These are phyloP conservation scores for Anoplolepis gracilipes DNA, from an alignment of 1,140 invertebrate genomes.

Conservation along the genomic window DNA sequence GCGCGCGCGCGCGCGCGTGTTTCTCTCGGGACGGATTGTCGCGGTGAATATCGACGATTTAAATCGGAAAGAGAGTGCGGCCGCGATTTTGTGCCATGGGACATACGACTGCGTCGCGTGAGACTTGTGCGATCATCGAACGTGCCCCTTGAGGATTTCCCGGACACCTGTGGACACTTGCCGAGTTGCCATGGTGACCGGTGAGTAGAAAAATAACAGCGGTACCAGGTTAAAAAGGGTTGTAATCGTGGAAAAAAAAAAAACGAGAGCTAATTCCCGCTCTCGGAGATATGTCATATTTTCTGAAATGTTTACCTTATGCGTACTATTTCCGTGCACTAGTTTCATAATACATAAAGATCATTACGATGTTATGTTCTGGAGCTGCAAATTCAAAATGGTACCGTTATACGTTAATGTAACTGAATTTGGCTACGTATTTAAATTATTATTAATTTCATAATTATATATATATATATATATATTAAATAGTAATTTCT, in stretches of 20 bases:
- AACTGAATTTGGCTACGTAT: slow-evolving; percentile 30
- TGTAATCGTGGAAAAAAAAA: neutral
- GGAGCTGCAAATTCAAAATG: slow-evolving; percentile 15
- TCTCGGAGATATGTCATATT: neutral
- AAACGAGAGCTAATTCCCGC: neutral
- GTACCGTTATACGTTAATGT: slow-evolving; percentile 29
- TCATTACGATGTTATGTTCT: neutral
- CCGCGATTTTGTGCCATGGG: too few species aligned
- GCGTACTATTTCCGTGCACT: neutral
- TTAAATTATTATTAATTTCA: slow-evolving; percentile 39
- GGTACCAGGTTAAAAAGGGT: neutral
- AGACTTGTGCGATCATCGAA: too few species aligned
- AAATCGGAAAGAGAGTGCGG: too few species aligned
- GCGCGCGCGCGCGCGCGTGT: too few species aligned
- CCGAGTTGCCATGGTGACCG: neutral
- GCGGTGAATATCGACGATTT: too few species aligned
- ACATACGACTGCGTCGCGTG: neutral
- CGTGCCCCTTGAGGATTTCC: neutral
- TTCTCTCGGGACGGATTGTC: too few species aligned
- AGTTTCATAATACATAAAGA: slow-evolving; percentile 10
- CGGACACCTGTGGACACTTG: neutral
- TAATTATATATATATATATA: slow-evolving; percentile 22
- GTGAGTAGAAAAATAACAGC: neutral
- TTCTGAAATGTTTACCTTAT: neutral
- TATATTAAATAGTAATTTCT: slow-evolving; percentile 45